Base-by-base conservation (phyloP, 2,113 vertebrate species). In the Apistogramma diplotaenia region DNA sequence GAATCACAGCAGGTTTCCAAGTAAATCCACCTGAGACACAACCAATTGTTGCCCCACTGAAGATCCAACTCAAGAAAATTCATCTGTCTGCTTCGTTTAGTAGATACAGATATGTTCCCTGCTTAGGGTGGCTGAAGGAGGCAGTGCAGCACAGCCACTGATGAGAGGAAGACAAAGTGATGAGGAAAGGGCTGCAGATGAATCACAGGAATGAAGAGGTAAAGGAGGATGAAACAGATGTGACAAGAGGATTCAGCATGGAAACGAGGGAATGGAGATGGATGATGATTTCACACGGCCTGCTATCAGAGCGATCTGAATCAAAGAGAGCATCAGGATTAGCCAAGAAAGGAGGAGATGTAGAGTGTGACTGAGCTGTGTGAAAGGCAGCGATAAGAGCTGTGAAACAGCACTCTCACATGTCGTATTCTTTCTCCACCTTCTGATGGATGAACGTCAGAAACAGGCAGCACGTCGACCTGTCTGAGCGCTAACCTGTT, bases 341-440 rank as follows among this genome's bases (percentile, higher is more conserved):
- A 83, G 57, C 25, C 1, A 35, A 51, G 27, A 74, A 57, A 23
- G 59, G 55, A 76, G 67, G 33, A 56, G 53, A 83, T 55, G 75
- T 77, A 29, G 60, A 43, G 51, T 72, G 18, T 37, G 82, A 70
- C 70, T 72, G 55, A 81, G 76, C 53, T 29, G 70, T 60, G 35
- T 60, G 75, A 79, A 82, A 76, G 15, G 55, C 8, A 40, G 31
- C 65, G 81, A 90, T 81, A 87, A 81, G 53, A 81, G 73, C 74
- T 74, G 55, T 62, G 57, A 80, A 61, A 76, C 58, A 6, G 31
- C 60, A 18, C 55, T 11, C 72, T 51, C 49, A 25, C 51, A 27
- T 51, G 72, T 43, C 72, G 27, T 25, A 25, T 79, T 72, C 55
- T 59, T 79, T 72, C 72, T 4, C 25, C 25, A 18, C 29, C 23